phyloP scores from a whole-genome alignment of 2,888 invertebrate species.

The Kryphioiulus occultus region DNA sequence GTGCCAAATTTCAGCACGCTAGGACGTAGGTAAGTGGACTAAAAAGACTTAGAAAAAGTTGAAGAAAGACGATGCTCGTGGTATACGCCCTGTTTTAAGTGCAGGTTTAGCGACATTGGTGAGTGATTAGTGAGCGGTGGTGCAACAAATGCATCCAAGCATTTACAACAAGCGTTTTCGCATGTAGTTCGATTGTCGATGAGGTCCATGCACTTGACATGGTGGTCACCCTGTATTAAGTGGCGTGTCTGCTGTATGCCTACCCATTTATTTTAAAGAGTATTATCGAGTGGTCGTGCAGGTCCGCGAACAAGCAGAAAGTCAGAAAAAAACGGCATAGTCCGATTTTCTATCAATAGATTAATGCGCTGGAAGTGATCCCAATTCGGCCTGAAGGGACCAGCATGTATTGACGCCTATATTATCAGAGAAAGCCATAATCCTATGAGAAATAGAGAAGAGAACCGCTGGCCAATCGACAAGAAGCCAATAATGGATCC shows the following conservation, averaged over 20 bases:
- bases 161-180: too few relatives aligned
- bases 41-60: too few relatives aligned
- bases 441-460: slow-evolving; percentile 28
- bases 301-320: slow-evolving; percentile 14
- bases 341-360: slow-evolving; percentile 8
- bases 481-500: slow-evolving; percentile 31
- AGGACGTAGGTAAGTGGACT: too few relatives aligned
- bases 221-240: slow-evolving; percentile 6
- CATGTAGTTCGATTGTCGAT: not conserved
- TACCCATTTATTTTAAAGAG: slow-evolving; percentile 26
- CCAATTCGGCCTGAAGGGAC: slow-evolving; percentile 26
- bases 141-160: too few relatives aligned
- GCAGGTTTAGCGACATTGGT: too few relatives aligned
- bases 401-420: slow-evolving; percentile 31
- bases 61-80: too few relatives aligned
- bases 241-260: not conserved
- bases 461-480: slow-evolving; percentile 31
- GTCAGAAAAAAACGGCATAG: not conserved
- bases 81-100: too few relatives aligned
- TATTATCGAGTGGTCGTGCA: slow-evolving; percentile 9
- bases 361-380: slow-evolving; percentile 35
- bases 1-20: too few relatives aligned
- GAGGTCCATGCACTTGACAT: not conserved
- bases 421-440: slow-evolving; percentile 35
- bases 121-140: too few relatives aligned